These are phyloP conservation scores for Semibalanus balanoides DNA, from an alignment of 1,140 invertebrate species.

Conservation along the genomic window DNA sequence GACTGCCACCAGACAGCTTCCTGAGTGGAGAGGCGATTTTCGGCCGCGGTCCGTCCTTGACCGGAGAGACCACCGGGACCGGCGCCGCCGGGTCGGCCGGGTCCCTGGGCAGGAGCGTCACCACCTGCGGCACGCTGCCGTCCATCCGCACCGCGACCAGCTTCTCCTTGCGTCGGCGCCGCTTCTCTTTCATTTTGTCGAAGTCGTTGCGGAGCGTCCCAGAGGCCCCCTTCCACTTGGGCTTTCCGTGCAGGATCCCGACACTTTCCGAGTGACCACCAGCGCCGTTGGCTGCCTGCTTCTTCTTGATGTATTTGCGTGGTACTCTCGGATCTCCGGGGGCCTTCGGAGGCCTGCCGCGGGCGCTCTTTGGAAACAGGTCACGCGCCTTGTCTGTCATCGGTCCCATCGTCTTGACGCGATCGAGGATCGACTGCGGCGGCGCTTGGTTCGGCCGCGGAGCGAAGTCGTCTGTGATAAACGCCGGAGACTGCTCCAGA, in stretches of 20 bases:
- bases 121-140: no score
- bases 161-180: background rate
- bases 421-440: no score
- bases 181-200: background rate
- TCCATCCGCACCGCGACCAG: background rate
- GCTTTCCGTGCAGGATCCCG: background rate
- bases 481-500: background rate
- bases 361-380: background rate
- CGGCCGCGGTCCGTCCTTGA: background rate
- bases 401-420: background rate
- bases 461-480: background rate
- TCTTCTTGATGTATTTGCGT: background rate
- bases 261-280: background rate
- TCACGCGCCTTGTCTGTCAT: background rate
- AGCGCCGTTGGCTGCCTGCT: background rate
- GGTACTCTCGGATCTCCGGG: background rate
- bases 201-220: background rate
- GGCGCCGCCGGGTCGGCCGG: no score
- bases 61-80: background rate
- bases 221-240: background rate
- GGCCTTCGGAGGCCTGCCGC: background rate
- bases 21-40: background rate
- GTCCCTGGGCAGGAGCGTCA: background rate
- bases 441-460: no score
- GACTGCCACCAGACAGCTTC: background rate